Evolutionary conservation across 2,113 vertebrate species (phyloP).

Genomic region (Eidolon helvum): DNA sequence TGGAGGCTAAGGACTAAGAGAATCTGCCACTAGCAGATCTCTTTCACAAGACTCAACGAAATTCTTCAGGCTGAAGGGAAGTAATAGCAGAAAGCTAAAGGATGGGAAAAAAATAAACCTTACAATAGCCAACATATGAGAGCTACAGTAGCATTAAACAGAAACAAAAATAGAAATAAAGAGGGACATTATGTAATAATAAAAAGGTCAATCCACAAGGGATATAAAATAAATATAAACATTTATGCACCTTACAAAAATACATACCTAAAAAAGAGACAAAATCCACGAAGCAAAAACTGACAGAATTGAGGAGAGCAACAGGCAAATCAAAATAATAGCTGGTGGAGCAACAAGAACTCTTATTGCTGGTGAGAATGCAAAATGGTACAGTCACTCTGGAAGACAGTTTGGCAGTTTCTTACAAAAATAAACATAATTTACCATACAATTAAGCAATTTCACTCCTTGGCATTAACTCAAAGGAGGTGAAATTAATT

Average conservation of each 20-base stretch:
- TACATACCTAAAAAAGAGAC: background rate
- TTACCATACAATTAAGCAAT: background rate
- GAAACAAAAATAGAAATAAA: background rate
- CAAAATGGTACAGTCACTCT: background rate
- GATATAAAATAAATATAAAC: background rate
- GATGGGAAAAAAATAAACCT: background rate
- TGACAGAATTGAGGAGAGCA: background rate
- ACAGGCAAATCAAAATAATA: background rate
- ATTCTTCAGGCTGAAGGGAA: background rate
- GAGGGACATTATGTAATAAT: background rate
- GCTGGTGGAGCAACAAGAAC: background rate
- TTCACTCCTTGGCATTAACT: background rate
- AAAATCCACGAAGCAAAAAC: background rate
- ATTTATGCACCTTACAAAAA: background rate
- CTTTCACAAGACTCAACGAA: background rate
- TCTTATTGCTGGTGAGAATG: background rate
- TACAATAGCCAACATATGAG: background rate
- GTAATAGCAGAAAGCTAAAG: background rate
- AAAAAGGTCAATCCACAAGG: background rate
- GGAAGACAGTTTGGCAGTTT: background rate
- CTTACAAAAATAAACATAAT: background rate
- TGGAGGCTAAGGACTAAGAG: background rate
- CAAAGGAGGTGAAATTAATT: background rate
- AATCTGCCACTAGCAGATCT: background rate
- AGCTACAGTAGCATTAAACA: background rate